These are phyloP conservation scores for Nymphalis polychloros DNA, from an alignment of 2,888 invertebrate genomes.

Conservation along the genomic window DNA sequence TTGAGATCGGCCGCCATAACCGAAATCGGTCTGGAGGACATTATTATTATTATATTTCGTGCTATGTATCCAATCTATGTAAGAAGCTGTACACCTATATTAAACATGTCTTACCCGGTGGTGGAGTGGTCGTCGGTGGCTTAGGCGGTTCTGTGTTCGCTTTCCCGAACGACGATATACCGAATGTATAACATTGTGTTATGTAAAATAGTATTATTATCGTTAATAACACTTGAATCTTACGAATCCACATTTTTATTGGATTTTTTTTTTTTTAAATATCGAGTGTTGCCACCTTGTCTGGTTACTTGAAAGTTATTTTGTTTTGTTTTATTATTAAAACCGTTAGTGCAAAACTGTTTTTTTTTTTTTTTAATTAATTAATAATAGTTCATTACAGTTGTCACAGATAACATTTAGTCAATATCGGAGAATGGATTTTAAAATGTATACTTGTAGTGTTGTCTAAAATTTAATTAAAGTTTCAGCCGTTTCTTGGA, in stretches of 20 bases:
- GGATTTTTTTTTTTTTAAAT: neutral
- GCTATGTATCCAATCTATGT: neutral
- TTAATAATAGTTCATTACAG: no score
- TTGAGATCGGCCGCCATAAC: no score
- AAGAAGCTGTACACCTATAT: slow-evolving; percentile 45
- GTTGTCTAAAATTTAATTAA: no score
- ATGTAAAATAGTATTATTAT: slow-evolving; percentile 50
- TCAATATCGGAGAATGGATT: neutral
- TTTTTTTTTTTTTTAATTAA: neutral
- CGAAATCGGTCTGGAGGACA: no score
- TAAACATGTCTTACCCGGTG: slow-evolving; percentile 68
- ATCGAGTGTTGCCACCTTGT: neutral
- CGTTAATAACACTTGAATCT: slow-evolving; percentile 39
- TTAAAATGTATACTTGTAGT: neutral
- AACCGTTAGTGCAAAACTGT: slow-evolving; percentile 16
- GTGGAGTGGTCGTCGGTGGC: slow-evolving; percentile 62
- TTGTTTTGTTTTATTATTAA: slow-evolving; percentile 11
- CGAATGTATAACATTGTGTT: slow-evolving; percentile 53
- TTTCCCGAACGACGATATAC: slow-evolving; percentile 72
- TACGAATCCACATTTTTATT: slow-evolving; percentile 31
- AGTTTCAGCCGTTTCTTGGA: no score
- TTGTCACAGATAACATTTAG: no score
- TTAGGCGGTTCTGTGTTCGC: slow-evolving; percentile 72
- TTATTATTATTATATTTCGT: no score
- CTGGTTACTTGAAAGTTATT: neutral